phyloP scores from a whole-genome alignment of 2,797 vertebrate species.

The Holocentrus rufus region DNA sequence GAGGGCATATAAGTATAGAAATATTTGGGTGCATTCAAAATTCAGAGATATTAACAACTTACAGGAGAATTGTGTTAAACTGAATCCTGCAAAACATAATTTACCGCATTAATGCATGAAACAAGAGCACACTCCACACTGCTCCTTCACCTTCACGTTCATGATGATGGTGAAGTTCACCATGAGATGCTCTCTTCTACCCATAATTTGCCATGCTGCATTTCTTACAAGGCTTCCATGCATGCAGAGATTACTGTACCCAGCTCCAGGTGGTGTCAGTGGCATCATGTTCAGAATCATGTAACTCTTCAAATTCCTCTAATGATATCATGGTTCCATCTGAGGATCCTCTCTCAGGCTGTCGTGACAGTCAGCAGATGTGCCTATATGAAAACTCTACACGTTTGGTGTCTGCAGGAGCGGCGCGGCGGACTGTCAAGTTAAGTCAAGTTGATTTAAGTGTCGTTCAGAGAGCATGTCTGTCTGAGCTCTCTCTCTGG shows the following conservation, averaged over 20 bases:
- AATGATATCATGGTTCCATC: slow-evolving; percentile 74
- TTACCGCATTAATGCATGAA: too few relatives aligned
- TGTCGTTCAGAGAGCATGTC: slow-evolving; percentile 23
- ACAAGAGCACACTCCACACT: too few relatives aligned
- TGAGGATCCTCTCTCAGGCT: slow-evolving; percentile 16
- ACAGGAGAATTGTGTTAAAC: too few relatives aligned
- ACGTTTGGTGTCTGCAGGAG: slow-evolving; percentile 2
- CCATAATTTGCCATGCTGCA: background rate
- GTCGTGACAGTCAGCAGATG: slow-evolving; percentile 8
- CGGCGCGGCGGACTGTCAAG: background rate
- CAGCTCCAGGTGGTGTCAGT: slow-evolving; percentile 81
- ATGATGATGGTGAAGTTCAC: background rate
- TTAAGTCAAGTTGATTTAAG: background rate
- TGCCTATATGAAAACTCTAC: slow-evolving; percentile 6
- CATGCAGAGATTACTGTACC: slow-evolving; percentile 72
- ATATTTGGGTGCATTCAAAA: too few relatives aligned
- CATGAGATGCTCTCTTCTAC: background rate
- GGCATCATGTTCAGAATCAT: slow-evolving; percentile 64
- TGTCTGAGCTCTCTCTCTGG: slow-evolving; percentile 44
- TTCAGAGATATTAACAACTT: too few relatives aligned
- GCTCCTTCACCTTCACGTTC: background rate
- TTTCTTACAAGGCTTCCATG: background rate
- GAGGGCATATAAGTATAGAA: too few relatives aligned
- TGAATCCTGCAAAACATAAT: too few relatives aligned
- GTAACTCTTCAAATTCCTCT: slow-evolving; percentile 71